Percentiles rank a stretch among this genome's conserved stretches.
Evolutionary conservation across 2,888 invertebrate species (phyloP).

Genomic region (Mellilla xanthometata): DNA sequence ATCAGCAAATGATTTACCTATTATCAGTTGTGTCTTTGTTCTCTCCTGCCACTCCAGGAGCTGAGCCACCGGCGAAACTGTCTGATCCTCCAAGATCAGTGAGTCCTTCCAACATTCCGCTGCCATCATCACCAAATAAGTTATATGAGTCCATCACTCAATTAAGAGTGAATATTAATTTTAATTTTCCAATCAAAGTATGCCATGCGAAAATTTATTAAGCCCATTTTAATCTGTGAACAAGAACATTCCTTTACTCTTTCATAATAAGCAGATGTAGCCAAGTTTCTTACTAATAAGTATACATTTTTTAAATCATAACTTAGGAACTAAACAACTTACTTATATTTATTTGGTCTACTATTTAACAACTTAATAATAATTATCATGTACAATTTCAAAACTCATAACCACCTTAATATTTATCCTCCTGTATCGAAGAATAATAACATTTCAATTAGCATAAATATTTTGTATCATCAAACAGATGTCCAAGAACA

Average conservation of each 20-base stretch:
- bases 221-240: slow-evolving; percentile 72
- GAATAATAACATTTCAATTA: no score
- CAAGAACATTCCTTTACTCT: slow-evolving; percentile 24
- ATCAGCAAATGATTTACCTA: slow-evolving; percentile 44
- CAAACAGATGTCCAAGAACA: no score
- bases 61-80: slow-evolving; percentile 87
- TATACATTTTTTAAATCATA: no score
- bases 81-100: slow-evolving; percentile 91
- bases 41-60: slow-evolving; percentile 82
- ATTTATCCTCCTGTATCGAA: no score
- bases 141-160: slow-evolving; percentile 95
- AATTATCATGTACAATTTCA: no score
- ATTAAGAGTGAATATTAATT: slow-evolving; percentile 85
- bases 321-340: no score
- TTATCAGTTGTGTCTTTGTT: slow-evolving; percentile 83
- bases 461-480: no score
- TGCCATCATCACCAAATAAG: slow-evolving; percentile 94
- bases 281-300: no score
- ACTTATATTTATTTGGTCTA: no score
- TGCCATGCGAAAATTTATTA: slow-evolving; percentile 54
- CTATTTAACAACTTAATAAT: no score
- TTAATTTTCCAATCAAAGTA: slow-evolving; percentile 65
- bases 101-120: slow-evolving; percentile 94
- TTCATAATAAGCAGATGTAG: no score
- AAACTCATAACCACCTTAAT: no score